Evolutionary conservation across 2,888 invertebrate species (phyloP).

Genomic region (Blastobasis lacticolella): DNA sequence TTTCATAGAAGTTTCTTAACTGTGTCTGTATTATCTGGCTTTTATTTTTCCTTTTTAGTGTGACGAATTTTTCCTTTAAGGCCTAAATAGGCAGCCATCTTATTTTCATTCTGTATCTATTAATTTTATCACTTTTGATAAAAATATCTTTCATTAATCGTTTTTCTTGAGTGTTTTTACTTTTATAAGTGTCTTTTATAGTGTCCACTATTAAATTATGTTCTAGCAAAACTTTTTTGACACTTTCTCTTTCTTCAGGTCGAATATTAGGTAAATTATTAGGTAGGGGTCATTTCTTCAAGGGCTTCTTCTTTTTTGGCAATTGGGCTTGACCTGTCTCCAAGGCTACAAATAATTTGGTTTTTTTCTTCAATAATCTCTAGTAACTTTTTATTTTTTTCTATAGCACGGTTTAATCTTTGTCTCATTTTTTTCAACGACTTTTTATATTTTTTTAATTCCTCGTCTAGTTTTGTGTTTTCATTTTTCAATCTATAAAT

Average conservation of each 20-base stretch:
- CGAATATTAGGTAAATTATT: conserved; percentile 6
- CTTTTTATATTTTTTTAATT: no score
- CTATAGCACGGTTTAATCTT: no score
- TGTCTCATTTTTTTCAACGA: no score
- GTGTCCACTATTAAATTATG: conserved; percentile 3
- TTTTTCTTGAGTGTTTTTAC: conserved; percentile 1
- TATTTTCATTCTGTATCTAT: conserved; percentile 5
- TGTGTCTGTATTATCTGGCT: no score
- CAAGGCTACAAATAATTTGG: no score
- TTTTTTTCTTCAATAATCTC: no score
- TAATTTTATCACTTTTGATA: conserved; percentile 4
- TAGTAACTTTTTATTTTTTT: no score
- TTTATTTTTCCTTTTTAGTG: conserved; percentile 7
- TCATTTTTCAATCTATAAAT: no score
- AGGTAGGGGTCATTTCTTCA: conserved; percentile 9
- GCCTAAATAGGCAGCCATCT: conserved; percentile 1
- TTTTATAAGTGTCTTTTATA: conserved; percentile 3
- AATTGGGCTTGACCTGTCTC: no score
- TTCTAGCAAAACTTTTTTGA: conserved; percentile 7
- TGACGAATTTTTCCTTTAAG: conserved; percentile 4
- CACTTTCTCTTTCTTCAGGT: conserved; percentile 1
- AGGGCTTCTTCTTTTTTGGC: conserved; percentile 5
- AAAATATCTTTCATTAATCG: conserved; percentile 5
- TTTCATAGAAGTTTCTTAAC: conserved; percentile 11
- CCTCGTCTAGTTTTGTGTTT: no score